Evolutionary conservation across 2,797 vertebrate genomes (phyloP), one percentile per base, ranked within the genome.

Genomic region (Anguilla marmorata): DNA sequence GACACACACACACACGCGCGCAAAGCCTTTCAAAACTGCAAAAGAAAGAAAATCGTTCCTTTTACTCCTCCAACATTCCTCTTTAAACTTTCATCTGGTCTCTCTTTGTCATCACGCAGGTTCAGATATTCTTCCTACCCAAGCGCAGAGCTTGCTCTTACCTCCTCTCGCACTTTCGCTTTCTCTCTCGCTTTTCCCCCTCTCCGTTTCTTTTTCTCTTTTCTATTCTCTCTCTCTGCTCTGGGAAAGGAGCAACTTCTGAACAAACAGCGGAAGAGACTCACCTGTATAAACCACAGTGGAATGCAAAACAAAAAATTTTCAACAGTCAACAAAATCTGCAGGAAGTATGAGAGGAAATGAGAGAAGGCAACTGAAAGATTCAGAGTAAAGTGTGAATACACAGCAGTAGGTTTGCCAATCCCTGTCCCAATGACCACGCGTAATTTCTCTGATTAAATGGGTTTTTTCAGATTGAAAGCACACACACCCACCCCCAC

Each of bases 21-120:
- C 12, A 41, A 69, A 72, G 93, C 93, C 91, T 94, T 95, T 96
- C 94, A 95, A 94, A 96, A 96, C 93, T 95, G 94, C 88, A 94
- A 96, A 95, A 96, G 94, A 94, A 93, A 92, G 94, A 93, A 96
- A 96, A 96, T 94, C 90, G 93, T 92, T 94, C 93, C 94, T 96
- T 87, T 95, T 95, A 93, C 95, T 92, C 92, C 93, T 93, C 93
- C 94, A 95, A 95, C 95, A 95, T 96, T 95, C 94, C 93, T 93
- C 91, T 92, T 91, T 88, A 90, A 91, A 93, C 95, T 96, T 96
- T 96, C 95, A 96, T 95, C 93, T 91, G 45, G 92, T 93, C 91
- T 95, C 94, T 95, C 94, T 95, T 93, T 93, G 79, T n/a, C 41
- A 6, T 82, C 19, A 6, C 27, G 2, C 16, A 12, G 41, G 50